These are phyloP conservation scores for Drosophila kanapiae DNA, from an alignment of 1,140 invertebrate genomes.

Conservation along the genomic window DNA sequence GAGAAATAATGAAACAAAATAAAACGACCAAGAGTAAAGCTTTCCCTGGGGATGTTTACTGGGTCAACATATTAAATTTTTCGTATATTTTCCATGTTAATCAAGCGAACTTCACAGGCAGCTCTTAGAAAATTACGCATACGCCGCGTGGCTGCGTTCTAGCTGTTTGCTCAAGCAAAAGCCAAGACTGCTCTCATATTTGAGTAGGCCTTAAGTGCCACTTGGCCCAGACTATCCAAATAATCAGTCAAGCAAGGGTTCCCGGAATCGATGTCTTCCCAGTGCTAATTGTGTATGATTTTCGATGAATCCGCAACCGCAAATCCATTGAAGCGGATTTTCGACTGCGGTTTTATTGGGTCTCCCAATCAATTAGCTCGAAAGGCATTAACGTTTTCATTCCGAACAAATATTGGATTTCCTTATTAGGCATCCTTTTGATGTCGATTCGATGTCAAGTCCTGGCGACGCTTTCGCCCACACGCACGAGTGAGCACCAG, in stretches of 20 bases:
- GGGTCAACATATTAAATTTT: not conserved
- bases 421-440: slow-evolving; percentile 38
- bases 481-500: slow-evolving; percentile 30
- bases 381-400: slow-evolving; percentile 24
- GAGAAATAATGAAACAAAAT: not conserved
- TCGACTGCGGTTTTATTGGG: slow-evolving; percentile 9
- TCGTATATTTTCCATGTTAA: not conserved
- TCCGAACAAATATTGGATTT: slow-evolving; percentile 39
- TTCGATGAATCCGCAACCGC: slow-evolving; percentile 15
- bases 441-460: slow-evolving; percentile 3
- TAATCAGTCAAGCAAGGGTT: slow-evolving; percentile 17
- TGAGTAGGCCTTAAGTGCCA: slow-evolving; percentile 55
- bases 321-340: slow-evolving; percentile 8
- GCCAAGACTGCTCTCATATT: slow-evolving; percentile 35
- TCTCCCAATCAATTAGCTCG: slow-evolving; percentile 36
- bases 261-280: slow-evolving; percentile 9
- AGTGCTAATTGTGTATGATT: slow-evolving; percentile 25
- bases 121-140: slow-evolving; percentile 5
- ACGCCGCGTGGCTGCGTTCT: not conserved
- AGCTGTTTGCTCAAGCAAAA: slow-evolving; percentile 1
- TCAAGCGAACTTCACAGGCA: not conserved
- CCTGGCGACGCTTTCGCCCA: slow-evolving; percentile 14
- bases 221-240: slow-evolving; percentile 21
- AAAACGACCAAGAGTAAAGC: not conserved
- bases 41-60: not conserved